These are phyloP conservation scores for Cantharis nigra DNA, from an alignment of 2,888 invertebrate species.

Conservation along the genomic window DNA sequence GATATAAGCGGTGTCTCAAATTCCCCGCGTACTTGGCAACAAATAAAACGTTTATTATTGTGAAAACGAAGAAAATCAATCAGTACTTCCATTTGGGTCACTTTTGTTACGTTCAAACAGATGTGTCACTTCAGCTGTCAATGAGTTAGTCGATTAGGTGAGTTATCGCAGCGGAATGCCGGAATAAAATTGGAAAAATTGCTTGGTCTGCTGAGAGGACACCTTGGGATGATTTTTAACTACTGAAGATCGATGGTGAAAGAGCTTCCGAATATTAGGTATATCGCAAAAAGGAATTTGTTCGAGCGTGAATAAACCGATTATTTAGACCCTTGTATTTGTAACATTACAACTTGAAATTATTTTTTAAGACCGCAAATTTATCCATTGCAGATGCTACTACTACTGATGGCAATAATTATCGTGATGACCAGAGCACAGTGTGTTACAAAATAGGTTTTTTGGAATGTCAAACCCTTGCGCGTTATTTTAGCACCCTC, in stretches of 20 bases:
- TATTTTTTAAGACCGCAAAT: neutral
- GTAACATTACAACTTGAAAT: constrained; percentile 4
- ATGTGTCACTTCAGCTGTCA: constrained; percentile 54
- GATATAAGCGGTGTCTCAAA: neutral
- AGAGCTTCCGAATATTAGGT: constrained; percentile 40
- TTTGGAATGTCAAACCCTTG: constrained; percentile 12
- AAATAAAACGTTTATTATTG: constrained; percentile 1
- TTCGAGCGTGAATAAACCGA: constrained; percentile 51
- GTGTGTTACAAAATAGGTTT: constrained; percentile 2
- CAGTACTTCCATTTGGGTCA: constrained; percentile 49
- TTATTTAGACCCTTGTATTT: constrained; percentile 39
- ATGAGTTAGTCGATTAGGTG: constrained; percentile 41
- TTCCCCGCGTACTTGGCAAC: neutral
- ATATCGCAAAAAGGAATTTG: constrained; percentile 28
- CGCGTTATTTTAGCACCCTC: neutral
- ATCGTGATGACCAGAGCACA: neutral
- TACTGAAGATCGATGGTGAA: constrained; percentile 41
- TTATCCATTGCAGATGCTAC: constrained; percentile 1
- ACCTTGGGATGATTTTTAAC: constrained; percentile 39
- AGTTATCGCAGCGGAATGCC: neutral
- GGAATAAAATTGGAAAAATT: neutral
- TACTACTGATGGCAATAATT: neutral
- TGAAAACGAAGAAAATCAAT: constrained; percentile 43
- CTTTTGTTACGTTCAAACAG: constrained; percentile 49
- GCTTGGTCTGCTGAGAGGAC: constrained; percentile 29